Conservation (phyloP, 2,888 invertebrate genomes). For the Lasioglossum vierecki region DNA sequence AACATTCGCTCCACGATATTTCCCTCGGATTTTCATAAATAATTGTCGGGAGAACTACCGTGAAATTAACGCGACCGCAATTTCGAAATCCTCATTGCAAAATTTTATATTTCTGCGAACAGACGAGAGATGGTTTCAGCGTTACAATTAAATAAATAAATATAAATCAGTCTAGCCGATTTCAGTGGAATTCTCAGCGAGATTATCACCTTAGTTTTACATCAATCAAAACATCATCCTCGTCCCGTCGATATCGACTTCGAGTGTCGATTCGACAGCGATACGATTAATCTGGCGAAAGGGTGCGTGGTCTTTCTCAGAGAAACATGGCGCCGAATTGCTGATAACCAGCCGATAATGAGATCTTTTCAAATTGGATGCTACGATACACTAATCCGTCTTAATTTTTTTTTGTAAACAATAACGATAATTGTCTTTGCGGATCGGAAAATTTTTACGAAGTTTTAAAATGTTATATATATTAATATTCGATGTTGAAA, state of each 20-base stretch:
- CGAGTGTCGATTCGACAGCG: not conserved
- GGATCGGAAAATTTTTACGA: not conserved
- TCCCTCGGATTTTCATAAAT: not conserved
- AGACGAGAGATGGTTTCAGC: not conserved
- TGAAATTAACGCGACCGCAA: not conserved
- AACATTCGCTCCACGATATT: not conserved
- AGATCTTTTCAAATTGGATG: slow-evolving; percentile 17
- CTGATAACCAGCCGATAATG: slow-evolving; percentile 31
- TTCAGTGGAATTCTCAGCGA: not conserved
- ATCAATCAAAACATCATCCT: not conserved
- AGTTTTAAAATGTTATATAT: not conserved
- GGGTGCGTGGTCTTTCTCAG: not conserved
- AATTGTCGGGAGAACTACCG: not conserved
- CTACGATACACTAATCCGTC: slow-evolving; percentile 27
- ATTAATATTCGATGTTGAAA: not conserved
- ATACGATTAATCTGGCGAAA: not conserved
- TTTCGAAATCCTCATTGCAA: not conserved
- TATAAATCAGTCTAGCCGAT: not conserved
- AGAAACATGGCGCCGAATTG: slow-evolving; percentile 5
- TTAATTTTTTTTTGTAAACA: slow-evolving; percentile 32
- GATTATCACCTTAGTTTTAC: slow-evolving; percentile 1
- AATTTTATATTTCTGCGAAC: not conserved
- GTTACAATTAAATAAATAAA: not conserved
- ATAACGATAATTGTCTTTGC: slow-evolving; percentile 26
- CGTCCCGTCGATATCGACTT: not conserved